phyloP scores from a whole-genome alignment of 2,888 invertebrate genomes.

The Iphiclides podalirius region DNA sequence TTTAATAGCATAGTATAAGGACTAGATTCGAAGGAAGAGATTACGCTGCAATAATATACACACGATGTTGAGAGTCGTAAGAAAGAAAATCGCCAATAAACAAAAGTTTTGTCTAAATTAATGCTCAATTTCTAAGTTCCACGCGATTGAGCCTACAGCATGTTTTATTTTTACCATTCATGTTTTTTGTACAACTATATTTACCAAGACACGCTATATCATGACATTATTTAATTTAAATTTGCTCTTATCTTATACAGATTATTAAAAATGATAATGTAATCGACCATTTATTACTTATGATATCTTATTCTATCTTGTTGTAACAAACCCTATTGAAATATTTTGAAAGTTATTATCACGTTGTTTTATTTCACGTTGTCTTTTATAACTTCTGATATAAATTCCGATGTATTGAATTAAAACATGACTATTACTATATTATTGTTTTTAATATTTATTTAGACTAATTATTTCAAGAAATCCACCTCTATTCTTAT shows the following conservation, averaged over 20 bases:
- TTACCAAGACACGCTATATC: too few relatives aligned
- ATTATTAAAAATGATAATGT: not conserved
- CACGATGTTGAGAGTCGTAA: conserved; percentile 64
- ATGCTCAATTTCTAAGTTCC: conserved; percentile 53
- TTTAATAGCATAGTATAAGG: conserved; percentile 24
- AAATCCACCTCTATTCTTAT: conserved; percentile 13
- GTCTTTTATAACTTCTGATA: too few relatives aligned
- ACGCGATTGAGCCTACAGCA: conserved; percentile 40
- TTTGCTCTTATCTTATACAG: not conserved
- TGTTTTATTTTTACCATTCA: conserved; percentile 31
- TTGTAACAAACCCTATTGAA: too few relatives aligned
- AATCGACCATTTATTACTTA: not conserved
- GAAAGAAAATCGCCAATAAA: conserved; percentile 74
- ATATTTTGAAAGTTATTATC: too few relatives aligned
- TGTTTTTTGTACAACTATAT: too few relatives aligned
- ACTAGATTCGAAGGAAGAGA: conserved; percentile 29
- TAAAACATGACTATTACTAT: too few relatives aligned
- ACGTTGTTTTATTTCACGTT: too few relatives aligned
- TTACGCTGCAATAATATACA: conserved; percentile 29
- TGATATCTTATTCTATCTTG: too few relatives aligned
- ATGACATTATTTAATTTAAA: too few relatives aligned
- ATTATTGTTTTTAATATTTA: too few relatives aligned
- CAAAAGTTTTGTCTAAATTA: conserved; percentile 74
- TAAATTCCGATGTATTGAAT: too few relatives aligned
- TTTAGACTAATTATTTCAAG: too few relatives aligned